Conservation (phyloP, 2,113 vertebrate genomes). For the Rhinolophus ferrumequinum region DNA sequence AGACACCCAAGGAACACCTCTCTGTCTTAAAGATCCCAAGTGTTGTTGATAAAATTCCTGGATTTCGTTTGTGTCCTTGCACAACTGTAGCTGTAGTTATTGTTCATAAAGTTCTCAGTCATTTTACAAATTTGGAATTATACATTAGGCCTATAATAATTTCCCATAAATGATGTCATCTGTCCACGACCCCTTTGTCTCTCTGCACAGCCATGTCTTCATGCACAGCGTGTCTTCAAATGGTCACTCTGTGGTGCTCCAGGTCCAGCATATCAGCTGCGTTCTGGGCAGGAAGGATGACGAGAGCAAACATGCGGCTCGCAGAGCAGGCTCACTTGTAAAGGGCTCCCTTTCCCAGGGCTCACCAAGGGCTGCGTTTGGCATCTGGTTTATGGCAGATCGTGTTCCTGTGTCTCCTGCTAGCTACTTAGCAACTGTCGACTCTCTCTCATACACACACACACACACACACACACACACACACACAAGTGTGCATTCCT, state of each 20-base stretch:
- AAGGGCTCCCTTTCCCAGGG: too few relatives aligned
- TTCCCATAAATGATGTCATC: background rate
- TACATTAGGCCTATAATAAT: background rate
- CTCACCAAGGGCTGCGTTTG: rapidly evolving
- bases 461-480: too few relatives aligned
- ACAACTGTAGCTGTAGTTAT: background rate
- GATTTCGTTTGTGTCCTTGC: background rate
- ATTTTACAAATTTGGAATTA: background rate
- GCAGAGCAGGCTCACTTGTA: rapidly evolving
- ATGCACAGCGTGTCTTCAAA: rapidly evolving
- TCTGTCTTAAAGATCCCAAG: background rate
- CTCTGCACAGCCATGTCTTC: background rate
- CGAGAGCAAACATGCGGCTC: too few relatives aligned
- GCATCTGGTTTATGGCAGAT: too few relatives aligned
- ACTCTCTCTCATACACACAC: too few relatives aligned
- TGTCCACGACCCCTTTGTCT: rapidly evolving
- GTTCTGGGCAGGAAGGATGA: background rate
- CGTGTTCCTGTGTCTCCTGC: background rate
- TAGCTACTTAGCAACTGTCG: too few relatives aligned
- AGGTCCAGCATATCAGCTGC: background rate
- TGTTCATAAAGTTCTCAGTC: background rate
- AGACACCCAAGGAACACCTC: background rate
- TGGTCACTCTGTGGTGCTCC: background rate
- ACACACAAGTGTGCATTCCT: background rate
- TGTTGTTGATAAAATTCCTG: background rate